A percentile compares a stretch with the other conserved stretches of the same genome.
Evolutionary conservation across 2,797 vertebrate genomes (phyloP).

Genomic region (Esox lucius): DNA sequence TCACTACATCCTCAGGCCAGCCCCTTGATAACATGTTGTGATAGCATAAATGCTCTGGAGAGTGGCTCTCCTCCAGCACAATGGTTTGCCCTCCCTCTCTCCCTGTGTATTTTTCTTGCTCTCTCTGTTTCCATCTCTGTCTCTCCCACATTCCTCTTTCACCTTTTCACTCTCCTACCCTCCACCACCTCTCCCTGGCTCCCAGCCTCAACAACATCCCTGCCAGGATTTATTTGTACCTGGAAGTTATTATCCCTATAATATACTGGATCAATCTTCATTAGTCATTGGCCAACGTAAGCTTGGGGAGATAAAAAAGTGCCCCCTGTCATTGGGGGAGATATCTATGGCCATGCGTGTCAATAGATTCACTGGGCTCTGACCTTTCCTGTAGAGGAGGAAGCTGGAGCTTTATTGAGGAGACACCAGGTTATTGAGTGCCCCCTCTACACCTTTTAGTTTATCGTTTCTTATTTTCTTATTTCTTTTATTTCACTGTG

Average conservation of each 20-base stretch:
- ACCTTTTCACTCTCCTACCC: not conserved
- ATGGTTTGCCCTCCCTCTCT: not conserved
- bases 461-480: slow-evolving; percentile 17
- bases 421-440: slow-evolving; percentile 46
- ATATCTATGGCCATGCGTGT: slow-evolving; percentile 49
- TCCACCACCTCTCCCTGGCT: not conserved
- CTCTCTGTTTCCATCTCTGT: not conserved
- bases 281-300: slow-evolving; percentile 60
- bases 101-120: not conserved
- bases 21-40: not conserved
- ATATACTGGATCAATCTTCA: slow-evolving; percentile 62
- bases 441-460: slow-evolving; percentile 41
- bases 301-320: slow-evolving; percentile 43
- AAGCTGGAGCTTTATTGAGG: slow-evolving; percentile 44
- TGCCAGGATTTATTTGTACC: slow-evolving; percentile 54
- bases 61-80: not conserved
- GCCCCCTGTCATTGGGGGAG: slow-evolving; percentile 47
- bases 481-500: slow-evolving; percentile 5
- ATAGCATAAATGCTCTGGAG: not conserved
- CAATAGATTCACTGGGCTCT: slow-evolving; percentile 49
- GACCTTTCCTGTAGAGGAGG: slow-evolving; percentile 60
- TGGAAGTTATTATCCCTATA: slow-evolving; percentile 55
- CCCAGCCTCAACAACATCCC: slow-evolving; percentile 19
- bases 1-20: not conserved
- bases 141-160: slow-evolving; percentile 26